Evolutionary conservation across 2,888 invertebrate genomes (phyloP), one percentile per base, ranked within the genome.

Genomic region (Ceriagrion tenellum): DNA sequence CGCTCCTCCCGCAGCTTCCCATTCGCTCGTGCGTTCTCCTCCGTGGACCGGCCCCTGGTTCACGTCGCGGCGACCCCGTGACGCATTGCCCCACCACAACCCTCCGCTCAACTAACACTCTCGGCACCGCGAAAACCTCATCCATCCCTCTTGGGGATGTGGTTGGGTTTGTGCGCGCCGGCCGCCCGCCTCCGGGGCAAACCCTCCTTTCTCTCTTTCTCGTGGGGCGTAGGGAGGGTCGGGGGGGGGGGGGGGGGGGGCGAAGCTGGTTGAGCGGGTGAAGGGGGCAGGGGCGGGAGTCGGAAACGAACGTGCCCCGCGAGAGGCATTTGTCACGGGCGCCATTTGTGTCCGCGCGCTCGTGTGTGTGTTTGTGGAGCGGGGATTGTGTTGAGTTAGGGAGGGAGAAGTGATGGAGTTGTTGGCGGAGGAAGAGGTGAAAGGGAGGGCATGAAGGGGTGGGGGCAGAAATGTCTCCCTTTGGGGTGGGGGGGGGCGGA

Each of bases 311-410:
- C 35, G 91, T 56, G 74, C 81, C 91, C 63, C 89, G 95, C 95
- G 91, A 81, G 74, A 90, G 91, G 90, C 81, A 81, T 81, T 81
- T 81, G 81, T 81, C 81, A 81, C 81, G 81, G 81, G 35, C 81
- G 95, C 30, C 59, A 55, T 63, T 55, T 95, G 81, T 81, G 93
- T 91, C 63, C 30, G 74, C 26, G 55, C 55, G 88, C 88, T 30
- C 59, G 23, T 35, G 95, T 35, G 56, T 55, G 93, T 93, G 47
- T 47, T 47, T 69, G 81, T 23, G 93, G 16, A 59, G 8, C 47
- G 2, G 47, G 47, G 47, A 47, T 47, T 47, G 47, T 47, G 47
- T 47, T 47, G 47, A 47, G 47, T 47, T 2, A 8, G 47, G 47
- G 47, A 47, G 47, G 47, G 47, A 47, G 47, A 47, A 47, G 47